These are phyloP conservation scores for Ptilonorhynchus violaceus DNA, from an alignment of 2,113 vertebrate genomes.

Conservation along the genomic window DNA sequence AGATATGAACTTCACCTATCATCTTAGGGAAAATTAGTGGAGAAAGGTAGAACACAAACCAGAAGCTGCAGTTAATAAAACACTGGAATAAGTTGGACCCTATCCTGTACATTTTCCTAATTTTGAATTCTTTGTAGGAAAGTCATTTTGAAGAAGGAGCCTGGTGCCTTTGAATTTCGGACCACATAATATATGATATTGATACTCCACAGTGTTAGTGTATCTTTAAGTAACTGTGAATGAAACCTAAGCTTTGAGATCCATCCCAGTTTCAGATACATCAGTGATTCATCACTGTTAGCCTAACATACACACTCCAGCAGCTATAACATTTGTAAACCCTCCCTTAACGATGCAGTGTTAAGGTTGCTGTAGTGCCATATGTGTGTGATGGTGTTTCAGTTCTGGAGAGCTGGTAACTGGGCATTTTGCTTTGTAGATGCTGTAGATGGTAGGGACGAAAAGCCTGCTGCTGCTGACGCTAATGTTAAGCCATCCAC, in stretches of 20 bases:
- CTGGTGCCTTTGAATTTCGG: not conserved
- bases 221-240: not conserved
- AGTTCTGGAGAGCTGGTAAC: not conserved
- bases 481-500: constrained; percentile 83
- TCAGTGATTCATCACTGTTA: not conserved
- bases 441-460: constrained; percentile 83
- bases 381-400: not conserved
- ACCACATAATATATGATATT: fast-evolving
- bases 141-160: not conserved
- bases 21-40: not conserved
- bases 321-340: not conserved
- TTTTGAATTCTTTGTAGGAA: not conserved
- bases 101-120: not conserved
- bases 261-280: not conserved
- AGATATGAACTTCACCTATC: not conserved
- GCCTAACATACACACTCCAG: not conserved
- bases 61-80: not conserved
- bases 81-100: not conserved
- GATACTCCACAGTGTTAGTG: not conserved
- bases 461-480: constrained; percentile 83
- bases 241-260: not conserved
- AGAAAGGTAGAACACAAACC: not conserved
- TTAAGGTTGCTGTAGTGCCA: not conserved
- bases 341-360: not conserved
- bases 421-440: constrained; percentile 66